phyloP scores from a whole-genome alignment of 2,888 invertebrate species.

The Mylabris sibirica region DNA sequence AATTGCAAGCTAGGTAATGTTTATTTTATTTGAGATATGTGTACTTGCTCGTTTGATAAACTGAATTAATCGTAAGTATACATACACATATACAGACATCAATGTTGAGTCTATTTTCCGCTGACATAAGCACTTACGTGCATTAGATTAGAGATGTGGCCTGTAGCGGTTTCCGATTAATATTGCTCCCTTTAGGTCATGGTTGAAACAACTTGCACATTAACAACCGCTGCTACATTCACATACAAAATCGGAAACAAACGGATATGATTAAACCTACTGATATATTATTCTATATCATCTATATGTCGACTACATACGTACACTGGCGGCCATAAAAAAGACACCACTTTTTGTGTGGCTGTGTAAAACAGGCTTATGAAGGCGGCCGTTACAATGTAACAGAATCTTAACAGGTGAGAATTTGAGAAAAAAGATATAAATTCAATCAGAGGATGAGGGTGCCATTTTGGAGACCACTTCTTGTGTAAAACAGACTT shows the following conservation, averaged over 20 bases:
- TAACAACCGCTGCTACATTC: conserved; percentile 24
- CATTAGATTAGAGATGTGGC: conserved; percentile 46
- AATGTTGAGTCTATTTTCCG: conserved; percentile 35
- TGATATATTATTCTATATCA: background rate
- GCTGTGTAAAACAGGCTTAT: too few relatives aligned
- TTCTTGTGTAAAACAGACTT: too few relatives aligned
- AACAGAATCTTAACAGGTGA: too few relatives aligned
- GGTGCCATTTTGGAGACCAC: too few relatives aligned
- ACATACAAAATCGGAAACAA: conserved; percentile 23
- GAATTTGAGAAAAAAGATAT: too few relatives aligned
- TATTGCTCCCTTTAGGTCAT: conserved; percentile 45
- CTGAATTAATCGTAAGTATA: conserved; percentile 37
- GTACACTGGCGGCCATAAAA: too few relatives aligned
- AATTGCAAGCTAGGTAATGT: conserved; percentile 14
- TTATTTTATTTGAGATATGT: conserved; percentile 33
- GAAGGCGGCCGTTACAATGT: too few relatives aligned
- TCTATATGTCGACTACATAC: background rate
- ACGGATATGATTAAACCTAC: conserved; percentile 29
- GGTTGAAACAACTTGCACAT: conserved; percentile 37
- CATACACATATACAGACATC: conserved; percentile 15
- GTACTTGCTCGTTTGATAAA: conserved; percentile 41
- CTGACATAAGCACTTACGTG: conserved; percentile 42
- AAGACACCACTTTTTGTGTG: too few relatives aligned
- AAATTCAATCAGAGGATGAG: too few relatives aligned
- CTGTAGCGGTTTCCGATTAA: conserved; percentile 49